These are phyloP conservation scores for Eupithecia abbreviata DNA, from an alignment of 2,888 invertebrate genomes.

Conservation along the genomic window DNA sequence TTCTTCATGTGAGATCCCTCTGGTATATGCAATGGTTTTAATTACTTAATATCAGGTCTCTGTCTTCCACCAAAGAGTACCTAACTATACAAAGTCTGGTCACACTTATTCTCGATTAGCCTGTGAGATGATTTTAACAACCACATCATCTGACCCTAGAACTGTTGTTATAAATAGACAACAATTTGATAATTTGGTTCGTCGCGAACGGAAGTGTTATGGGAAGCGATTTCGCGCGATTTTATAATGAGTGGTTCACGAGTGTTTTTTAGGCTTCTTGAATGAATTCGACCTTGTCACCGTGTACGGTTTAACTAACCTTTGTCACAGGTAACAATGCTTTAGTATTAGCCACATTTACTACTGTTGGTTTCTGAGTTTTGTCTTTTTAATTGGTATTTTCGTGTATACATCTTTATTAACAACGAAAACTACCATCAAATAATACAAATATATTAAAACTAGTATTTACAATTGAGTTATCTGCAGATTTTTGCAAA, in stretches of 20 bases:
- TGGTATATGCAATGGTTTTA: not conserved
- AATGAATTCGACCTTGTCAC: slow-evolving; percentile 23
- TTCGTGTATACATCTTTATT: not conserved
- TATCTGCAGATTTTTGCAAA: too few relatives aligned
- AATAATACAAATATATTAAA: too few relatives aligned
- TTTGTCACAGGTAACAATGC: slow-evolving; percentile 10
- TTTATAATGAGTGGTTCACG: slow-evolving; percentile 21
- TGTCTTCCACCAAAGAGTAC: not conserved
- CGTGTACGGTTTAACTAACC: slow-evolving; percentile 5
- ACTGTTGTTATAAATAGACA: slow-evolving; percentile 1
- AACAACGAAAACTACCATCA: too few relatives aligned
- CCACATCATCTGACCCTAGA: not conserved
- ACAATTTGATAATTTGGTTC: slow-evolving; percentile 15
- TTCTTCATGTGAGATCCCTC: not conserved
- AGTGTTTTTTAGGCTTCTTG: slow-evolving; percentile 11
- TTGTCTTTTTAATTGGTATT: not conserved
- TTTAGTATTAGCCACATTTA: not conserved
- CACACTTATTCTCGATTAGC: not conserved
- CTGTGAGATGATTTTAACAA: not conserved
- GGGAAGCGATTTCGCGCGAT: slow-evolving; percentile 36
- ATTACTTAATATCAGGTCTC: not conserved
- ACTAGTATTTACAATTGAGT: too few relatives aligned
- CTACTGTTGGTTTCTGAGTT: not conserved
- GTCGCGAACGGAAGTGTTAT: slow-evolving; percentile 30
- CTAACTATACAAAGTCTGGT: not conserved